These are phyloP conservation scores for Lapara coniferarum DNA, from an alignment of 2,888 invertebrate species.

Conservation along the genomic window DNA sequence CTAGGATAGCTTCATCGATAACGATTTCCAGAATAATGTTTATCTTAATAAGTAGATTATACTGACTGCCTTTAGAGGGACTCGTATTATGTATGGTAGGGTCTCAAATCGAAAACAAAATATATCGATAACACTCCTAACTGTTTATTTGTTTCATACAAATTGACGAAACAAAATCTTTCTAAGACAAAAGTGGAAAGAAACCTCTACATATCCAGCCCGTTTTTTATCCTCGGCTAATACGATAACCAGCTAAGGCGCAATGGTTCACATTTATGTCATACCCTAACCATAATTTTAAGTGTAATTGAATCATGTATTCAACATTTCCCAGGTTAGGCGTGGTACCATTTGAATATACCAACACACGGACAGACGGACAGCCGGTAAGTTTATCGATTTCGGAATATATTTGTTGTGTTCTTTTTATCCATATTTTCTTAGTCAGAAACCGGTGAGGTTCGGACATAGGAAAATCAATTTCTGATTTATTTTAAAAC, in stretches of 20 bases:
- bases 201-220: conserved; percentile 40
- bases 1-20: no score
- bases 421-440: neutral
- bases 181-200: conserved; percentile 32
- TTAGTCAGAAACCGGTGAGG: neutral
- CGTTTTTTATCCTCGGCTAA: conserved; percentile 64
- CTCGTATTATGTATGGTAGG: no score
- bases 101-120: no score
- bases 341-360: conserved; percentile 49
- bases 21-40: no score
- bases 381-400: neutral
- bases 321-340: conserved; percentile 42
- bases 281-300: conserved; percentile 64
- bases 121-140: no score
- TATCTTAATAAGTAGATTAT: no score
- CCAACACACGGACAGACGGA: neutral
- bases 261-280: conserved; percentile 64
- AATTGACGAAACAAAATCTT: neutral
- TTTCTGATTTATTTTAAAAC: no score
- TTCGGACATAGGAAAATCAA: no score
- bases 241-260: conserved; percentile 66
- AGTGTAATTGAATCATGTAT: conserved; percentile 73
- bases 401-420: neutral
- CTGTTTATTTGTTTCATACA: no score
- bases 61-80: no score